Conservation (phyloP, 35 echinoderm and acorn worm species). For the Hemicentrotus pulcherrimus region DNA sequence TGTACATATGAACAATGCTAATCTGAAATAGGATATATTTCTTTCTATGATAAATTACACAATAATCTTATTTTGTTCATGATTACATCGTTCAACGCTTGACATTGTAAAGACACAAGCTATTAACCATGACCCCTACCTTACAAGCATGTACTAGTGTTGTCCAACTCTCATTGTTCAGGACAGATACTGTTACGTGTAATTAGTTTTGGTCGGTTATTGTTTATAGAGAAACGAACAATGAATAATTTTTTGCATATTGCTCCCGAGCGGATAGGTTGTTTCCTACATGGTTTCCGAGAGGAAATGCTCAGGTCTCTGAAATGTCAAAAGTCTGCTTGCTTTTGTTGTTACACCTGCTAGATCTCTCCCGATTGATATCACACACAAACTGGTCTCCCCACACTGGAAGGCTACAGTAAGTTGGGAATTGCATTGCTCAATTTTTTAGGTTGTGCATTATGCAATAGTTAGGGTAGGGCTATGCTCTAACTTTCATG, state of each 20-base stretch:
- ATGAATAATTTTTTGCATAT: neutral
- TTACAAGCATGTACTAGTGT: neutral
- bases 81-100: too few relatives aligned
- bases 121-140: neutral
- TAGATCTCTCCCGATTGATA: neutral
- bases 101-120: too few relatives aligned
- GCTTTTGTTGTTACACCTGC: neutral
- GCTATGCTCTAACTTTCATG: too few relatives aligned
- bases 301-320: neutral
- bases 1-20: too few relatives aligned
- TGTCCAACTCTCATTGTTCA: neutral
- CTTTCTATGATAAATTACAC: too few relatives aligned
- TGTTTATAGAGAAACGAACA: neutral
- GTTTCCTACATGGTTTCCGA: neutral
- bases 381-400: neutral
- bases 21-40: too few relatives aligned
- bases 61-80: too few relatives aligned
- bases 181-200: neutral
- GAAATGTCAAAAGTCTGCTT: slow-evolving; percentile 13
- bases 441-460: too few relatives aligned
- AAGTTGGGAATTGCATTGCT: too few relatives aligned
- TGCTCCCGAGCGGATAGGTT: neutral
- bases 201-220: neutral
- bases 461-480: too few relatives aligned
- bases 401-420: too few relatives aligned